Conservation (phyloP, 2,888 invertebrate genomes). For the Chromoteleia sp. region DNA sequence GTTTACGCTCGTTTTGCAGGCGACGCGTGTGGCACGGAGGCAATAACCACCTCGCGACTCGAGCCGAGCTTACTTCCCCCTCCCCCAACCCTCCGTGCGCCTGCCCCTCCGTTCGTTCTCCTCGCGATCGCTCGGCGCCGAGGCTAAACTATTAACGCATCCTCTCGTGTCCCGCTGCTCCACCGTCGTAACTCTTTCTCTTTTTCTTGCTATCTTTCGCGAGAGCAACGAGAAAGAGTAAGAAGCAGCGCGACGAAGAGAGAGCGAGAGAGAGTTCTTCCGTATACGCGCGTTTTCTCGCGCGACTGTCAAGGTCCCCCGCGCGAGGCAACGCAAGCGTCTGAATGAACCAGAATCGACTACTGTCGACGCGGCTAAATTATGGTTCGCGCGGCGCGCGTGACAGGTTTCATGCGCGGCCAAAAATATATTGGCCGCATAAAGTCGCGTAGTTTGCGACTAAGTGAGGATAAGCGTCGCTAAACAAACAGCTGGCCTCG, state of each 20-base stretch:
- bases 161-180: no score
- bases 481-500: slow-evolving; percentile 27
- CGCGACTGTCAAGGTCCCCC: slow-evolving; percentile 46
- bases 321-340: not conserved
- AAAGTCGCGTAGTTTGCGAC: slow-evolving; percentile 46
- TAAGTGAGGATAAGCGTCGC: slow-evolving; percentile 41
- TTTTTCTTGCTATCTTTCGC: no score
- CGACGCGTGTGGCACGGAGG: slow-evolving; percentile 63
- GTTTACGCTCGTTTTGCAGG: slow-evolving; percentile 54
- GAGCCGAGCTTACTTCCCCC: not conserved
- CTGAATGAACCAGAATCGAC: slow-evolving; percentile 49
- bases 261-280: slow-evolving; percentile 11
- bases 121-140: slow-evolving; percentile 34
- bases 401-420: slow-evolving; percentile 34
- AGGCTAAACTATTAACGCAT: slow-evolving; percentile 37
- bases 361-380: slow-evolving; percentile 42
- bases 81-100: slow-evolving; percentile 1
- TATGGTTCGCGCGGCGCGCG: slow-evolving; percentile 19
- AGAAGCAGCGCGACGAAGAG: no score
- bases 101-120: not conserved
- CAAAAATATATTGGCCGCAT: slow-evolving; percentile 50
- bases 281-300: slow-evolving; percentile 33
- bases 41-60: slow-evolving; percentile 61
- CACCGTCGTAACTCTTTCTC: no score
- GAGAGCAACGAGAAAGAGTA: no score